A percentile compares a stretch with the other conserved stretches of the same genome.
These are phyloP conservation scores for Caenorhabditis sp. DNA, from an alignment of 2,888 invertebrate species.

Conservation along the genomic window DNA sequence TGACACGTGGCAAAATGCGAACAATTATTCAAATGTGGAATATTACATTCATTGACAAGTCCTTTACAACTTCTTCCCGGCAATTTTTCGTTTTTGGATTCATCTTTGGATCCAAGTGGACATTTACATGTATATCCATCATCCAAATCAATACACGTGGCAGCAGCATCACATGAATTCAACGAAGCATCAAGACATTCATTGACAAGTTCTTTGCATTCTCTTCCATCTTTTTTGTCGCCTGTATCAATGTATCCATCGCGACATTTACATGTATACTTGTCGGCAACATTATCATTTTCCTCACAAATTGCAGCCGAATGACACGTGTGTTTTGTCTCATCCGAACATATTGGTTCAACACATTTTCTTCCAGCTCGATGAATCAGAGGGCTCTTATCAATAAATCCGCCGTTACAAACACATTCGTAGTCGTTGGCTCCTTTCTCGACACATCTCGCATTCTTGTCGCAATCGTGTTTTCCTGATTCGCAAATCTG, in stretches of 20 bases:
- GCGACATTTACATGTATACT: slow-evolving; percentile 80
- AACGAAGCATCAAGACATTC: slow-evolving; percentile 59
- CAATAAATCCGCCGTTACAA: slow-evolving; percentile 64
- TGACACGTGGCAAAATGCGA: slow-evolving; percentile 64
- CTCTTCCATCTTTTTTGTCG: slow-evolving; percentile 39
- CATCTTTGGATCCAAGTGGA: slow-evolving; percentile 59
- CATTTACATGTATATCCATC: slow-evolving; percentile 62
- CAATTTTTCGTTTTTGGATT: slow-evolving; percentile 56
- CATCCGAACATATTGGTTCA: slow-evolving; percentile 58
- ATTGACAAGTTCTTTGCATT: slow-evolving; percentile 59
- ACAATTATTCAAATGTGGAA: slow-evolving; percentile 65
- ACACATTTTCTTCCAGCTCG: slow-evolving; percentile 49
- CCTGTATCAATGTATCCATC: slow-evolving; percentile 80
- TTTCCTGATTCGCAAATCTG: slow-evolving; percentile 58
- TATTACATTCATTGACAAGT: slow-evolving; percentile 61
- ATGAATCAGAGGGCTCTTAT: slow-evolving; percentile 46
- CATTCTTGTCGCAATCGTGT: slow-evolving; percentile 63
- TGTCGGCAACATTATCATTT: slow-evolving; percentile 47
- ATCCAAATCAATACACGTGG: slow-evolving; percentile 54
- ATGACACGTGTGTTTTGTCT: slow-evolving; percentile 63
- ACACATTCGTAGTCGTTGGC: slow-evolving; percentile 61
- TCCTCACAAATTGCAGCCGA: slow-evolving; percentile 63
- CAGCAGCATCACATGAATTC: slow-evolving; percentile 62
- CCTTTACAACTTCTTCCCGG: slow-evolving; percentile 60
- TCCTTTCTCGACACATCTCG: slow-evolving; percentile 61